phyloP scores from a whole-genome alignment of 2,888 invertebrate genomes.

The Mantis religiosa region DNA sequence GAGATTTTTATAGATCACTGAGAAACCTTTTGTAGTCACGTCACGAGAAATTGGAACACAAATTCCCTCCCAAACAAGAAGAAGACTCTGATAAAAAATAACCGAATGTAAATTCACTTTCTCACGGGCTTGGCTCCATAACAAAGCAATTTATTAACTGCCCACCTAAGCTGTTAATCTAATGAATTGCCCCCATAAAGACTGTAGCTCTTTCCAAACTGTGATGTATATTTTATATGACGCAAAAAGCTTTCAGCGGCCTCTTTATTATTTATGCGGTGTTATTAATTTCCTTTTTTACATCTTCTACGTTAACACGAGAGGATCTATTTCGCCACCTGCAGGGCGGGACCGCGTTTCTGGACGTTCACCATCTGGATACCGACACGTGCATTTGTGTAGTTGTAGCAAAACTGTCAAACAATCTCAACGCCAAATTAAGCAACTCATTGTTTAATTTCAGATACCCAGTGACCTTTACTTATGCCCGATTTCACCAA shows the following conservation, averaged over 20 bases:
- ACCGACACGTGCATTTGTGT: background rate
- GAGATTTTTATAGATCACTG: too few species aligned
- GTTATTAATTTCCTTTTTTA: background rate
- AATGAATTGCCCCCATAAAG: background rate
- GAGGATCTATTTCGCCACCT: background rate
- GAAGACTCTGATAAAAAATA: too few species aligned
- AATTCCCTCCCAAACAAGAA: background rate
- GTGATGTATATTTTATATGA: background rate
- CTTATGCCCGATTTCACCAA: too few species aligned
- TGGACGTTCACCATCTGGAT: background rate
- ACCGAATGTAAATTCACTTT: background rate
- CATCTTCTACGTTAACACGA: background rate
- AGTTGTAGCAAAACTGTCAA: background rate
- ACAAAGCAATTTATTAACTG: background rate
- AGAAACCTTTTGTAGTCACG: too few species aligned
- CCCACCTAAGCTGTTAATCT: background rate
- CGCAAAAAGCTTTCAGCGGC: background rate
- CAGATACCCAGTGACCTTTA: too few species aligned
- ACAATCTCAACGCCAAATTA: too few species aligned
- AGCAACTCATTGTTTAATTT: too few species aligned
- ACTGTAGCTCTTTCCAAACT: background rate
- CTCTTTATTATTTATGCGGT: background rate
- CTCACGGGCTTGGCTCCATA: background rate
- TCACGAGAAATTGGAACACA: background rate
- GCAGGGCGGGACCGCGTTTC: background rate